phyloP scores from a whole-genome alignment of 2,797 vertebrate genomes.

The Myotis findleyi region DNA sequence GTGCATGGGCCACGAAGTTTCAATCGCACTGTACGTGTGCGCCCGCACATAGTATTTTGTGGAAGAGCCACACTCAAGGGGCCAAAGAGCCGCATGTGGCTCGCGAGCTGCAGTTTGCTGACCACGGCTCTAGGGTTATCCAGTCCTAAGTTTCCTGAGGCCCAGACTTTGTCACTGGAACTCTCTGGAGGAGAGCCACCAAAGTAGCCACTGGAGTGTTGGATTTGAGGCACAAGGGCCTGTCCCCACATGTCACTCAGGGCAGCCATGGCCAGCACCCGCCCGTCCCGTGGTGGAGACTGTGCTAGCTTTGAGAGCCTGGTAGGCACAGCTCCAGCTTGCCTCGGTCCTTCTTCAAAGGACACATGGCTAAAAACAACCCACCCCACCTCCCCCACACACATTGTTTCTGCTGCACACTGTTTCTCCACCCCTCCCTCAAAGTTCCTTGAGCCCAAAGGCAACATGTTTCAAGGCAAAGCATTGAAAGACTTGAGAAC shows the following conservation, averaged over 20 bases:
- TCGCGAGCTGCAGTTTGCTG: too few species aligned
- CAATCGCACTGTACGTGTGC: too few species aligned
- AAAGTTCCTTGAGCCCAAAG: not conserved
- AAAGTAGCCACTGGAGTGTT: not conserved
- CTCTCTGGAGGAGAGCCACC: not conserved
- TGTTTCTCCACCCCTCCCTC: not conserved
- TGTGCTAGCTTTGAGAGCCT: not conserved
- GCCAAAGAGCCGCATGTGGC: too few species aligned
- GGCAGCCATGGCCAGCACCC: not conserved
- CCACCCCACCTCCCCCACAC: not conserved
- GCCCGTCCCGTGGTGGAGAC: fast-evolving
- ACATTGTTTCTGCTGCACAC: not conserved
- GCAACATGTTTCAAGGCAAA: not conserved
- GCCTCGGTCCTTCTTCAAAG: not conserved
- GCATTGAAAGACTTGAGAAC: not conserved
- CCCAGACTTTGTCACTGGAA: not conserved
- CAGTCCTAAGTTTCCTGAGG: not conserved
- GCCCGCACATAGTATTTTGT: too few species aligned
- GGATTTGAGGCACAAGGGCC: not conserved
- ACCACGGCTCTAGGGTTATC: not conserved
- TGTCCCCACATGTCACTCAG: not conserved
- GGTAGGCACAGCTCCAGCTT: not conserved
- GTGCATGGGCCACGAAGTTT: too few species aligned
- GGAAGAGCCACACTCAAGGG: too few species aligned
- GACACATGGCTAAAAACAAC: not conserved